phyloP scores from a whole-genome alignment of 2,113 vertebrate species.

The Lota lota region DNA sequence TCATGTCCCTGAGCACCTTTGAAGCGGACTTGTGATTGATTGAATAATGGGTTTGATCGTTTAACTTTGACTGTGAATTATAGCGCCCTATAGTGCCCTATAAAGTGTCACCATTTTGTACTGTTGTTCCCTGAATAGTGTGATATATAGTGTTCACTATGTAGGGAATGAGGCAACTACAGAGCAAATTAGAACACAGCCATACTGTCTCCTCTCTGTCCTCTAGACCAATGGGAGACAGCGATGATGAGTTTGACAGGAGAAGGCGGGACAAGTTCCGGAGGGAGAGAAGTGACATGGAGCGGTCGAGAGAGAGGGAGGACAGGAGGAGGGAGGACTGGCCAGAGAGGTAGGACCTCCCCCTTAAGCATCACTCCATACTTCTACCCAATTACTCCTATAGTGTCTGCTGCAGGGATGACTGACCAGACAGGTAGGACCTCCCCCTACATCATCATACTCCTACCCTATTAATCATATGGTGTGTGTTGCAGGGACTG shows the following conservation, averaged over 20 bases:
- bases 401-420: background rate
- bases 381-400: background rate
- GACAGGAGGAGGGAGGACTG: conserved; percentile 87
- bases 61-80: too few species aligned
- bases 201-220: background rate
- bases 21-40: too few species aligned
- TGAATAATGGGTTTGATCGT: too few species aligned
- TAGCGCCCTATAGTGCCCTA: too few species aligned
- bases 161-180: too few species aligned
- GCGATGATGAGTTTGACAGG: conserved; percentile 88
- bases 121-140: too few species aligned
- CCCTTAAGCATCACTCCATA: too few species aligned
- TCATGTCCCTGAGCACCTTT: too few species aligned
- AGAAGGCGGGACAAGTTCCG: conserved; percentile 87
- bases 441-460: too few species aligned
- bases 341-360: conserved; percentile 79
- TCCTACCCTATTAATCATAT: background rate
- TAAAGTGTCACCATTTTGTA: too few species aligned
- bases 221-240: conserved; percentile 80
- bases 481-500: conserved; percentile 74
- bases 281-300: conserved; percentile 87
- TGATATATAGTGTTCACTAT: too few species aligned
- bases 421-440: background rate
- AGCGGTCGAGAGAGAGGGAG: conserved; percentile 84
- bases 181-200: too few species aligned